Base-by-base conservation (phyloP, 2,797 vertebrate species). In the Microchirus variegatus region DNA sequence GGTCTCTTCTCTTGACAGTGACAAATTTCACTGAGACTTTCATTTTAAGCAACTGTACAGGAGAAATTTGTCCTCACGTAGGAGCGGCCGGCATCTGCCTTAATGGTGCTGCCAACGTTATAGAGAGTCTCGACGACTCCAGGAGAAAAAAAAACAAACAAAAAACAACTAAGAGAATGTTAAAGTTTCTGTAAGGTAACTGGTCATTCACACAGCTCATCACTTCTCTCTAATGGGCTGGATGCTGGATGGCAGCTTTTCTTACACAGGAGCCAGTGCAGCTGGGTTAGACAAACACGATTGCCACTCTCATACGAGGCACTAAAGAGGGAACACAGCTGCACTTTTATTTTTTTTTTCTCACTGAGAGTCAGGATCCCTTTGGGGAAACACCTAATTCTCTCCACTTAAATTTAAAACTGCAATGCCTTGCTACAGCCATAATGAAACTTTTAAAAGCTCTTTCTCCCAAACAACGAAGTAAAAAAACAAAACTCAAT, bases 1-100 rank as follows among this genome's bases (percentile, higher is more conserved):
- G 58, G 72, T 68, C 71, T 82, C 71, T 65, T 80, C 73, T 83
- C 53, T 13, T 63, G 78, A 82, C 74, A 71, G 68, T 80, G 84
- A 88, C 78, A 86, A 59, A 87, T 89, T 84, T 88, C 69, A 85
- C 69, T 44, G 63, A 68, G 61, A 66, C 62, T 75, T 79, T 79
- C 57, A 77, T 78, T 87, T 88, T 67, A 70, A 85, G 43, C 58
- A 57, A 73, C 36, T 44, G 40, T 38, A 65, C 53, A 74, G 62
- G 37, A 72, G 38, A 75, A 47, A 82, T 75, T 38, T 63, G 42
- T 41, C 71, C 75, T 75, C 59, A 56, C 59, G 49, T 58, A 54
- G 63, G 15, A 58, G 52, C 48, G 64, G 58, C 19, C 0, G 8
- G 52, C 59, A 68, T 50, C 52, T 13, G 46, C 43, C 41, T 17